phyloP scores from a whole-genome alignment of 1,140 invertebrate species.

The Drosophila suzukii region DNA sequence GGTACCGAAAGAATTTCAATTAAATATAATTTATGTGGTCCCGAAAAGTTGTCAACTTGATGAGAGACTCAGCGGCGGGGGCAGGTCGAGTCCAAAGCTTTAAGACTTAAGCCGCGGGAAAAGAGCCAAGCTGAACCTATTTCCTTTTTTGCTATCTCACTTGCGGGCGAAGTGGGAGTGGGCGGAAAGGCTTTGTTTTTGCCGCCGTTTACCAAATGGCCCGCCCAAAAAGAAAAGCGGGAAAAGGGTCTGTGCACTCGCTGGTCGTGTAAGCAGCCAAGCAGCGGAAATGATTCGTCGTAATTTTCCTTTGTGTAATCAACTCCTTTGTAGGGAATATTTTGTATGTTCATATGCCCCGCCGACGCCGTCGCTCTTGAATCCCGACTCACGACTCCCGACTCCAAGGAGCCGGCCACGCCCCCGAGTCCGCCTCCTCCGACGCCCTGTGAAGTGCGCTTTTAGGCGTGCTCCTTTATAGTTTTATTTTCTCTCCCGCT shows the following conservation, averaged over 20 bases:
- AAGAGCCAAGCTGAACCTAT: slow-evolving; percentile 6
- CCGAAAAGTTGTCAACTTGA: slow-evolving; percentile 61
- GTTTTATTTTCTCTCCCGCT: slow-evolving; percentile 35
- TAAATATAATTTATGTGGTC: slow-evolving; percentile 78
- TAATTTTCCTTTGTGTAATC: slow-evolving; percentile 84
- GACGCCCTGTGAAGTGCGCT: slow-evolving; percentile 36
- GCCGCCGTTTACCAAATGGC: slow-evolving; percentile 60
- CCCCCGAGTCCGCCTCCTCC: slow-evolving; percentile 16
- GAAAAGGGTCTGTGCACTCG: slow-evolving; percentile 36
- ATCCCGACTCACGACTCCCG: slow-evolving; percentile 32
- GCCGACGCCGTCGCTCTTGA: slow-evolving; percentile 65
- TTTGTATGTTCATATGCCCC: slow-evolving; percentile 81
- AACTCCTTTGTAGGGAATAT: slow-evolving; percentile 83
- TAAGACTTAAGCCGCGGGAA: slow-evolving; percentile 28
- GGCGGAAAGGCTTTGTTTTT: slow-evolving; percentile 63
- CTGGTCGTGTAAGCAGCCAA: slow-evolving; percentile 82
- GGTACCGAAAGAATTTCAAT: slow-evolving; percentile 76
- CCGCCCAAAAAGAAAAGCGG: background rate
- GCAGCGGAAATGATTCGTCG: slow-evolving; percentile 84
- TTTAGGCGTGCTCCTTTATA: slow-evolving; percentile 54
- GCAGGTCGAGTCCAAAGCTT: background rate
- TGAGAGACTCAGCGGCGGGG: slow-evolving; percentile 9
- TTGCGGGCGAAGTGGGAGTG: slow-evolving; percentile 33
- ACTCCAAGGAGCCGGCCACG: slow-evolving; percentile 12
- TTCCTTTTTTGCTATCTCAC: slow-evolving; percentile 72